Evolutionary conservation across 2,113 vertebrate genomes (phyloP), one percentile per base, ranked within the genome.

Genomic region (Entosphenus tridentatus): DNA sequence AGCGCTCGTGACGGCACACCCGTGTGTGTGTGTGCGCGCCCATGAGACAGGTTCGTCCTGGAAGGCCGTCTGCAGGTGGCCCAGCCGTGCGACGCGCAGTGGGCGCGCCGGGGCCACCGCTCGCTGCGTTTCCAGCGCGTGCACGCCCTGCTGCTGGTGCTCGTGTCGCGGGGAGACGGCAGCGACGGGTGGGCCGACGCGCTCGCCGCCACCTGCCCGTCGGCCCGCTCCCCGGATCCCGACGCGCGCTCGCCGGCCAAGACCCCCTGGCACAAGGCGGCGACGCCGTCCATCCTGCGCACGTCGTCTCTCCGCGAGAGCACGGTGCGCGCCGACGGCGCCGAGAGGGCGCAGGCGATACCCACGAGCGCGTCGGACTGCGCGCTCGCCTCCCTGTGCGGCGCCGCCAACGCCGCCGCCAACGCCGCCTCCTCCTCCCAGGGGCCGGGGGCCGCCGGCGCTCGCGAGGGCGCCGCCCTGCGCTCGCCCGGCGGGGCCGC

Each of bases 91-190:
- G 88, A 93, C 0, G 84, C 87, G 8, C 88, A 90, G 76, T 93
- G 88, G 88, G 78, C 86, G 57, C 87, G 81, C 74, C 90, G 89
- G 69, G 87, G 88, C 56, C 86, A 83, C 78, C 85, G 83, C 76
- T 81, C 83, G 10, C 80, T 93, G n/a, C 91, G 90, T 77, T 90
- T 93, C 76, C 88, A 89, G 71, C 88, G 83, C 21, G 82, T 91
- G 74, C 87, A 89, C 73, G 86, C 82, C 57, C 81, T 93, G 56
- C 82, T 93, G 56, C 83, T 93, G 79, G 86, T 88, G 10, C 62
- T 65, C 39, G 39, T 39, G 39, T 39, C 39, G 39, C 39, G 39
- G 39, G 39, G 39, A 39, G 39, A 39, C 6, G 39, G 39, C 39
- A 39, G 39, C 39, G 39, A 39, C 5, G 39, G 39, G 39, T 39